Evolutionary conservation across 2,113 vertebrate genomes (phyloP), one percentile per base, ranked within the genome.

Genomic region (Gobiocypris rarus): DNA sequence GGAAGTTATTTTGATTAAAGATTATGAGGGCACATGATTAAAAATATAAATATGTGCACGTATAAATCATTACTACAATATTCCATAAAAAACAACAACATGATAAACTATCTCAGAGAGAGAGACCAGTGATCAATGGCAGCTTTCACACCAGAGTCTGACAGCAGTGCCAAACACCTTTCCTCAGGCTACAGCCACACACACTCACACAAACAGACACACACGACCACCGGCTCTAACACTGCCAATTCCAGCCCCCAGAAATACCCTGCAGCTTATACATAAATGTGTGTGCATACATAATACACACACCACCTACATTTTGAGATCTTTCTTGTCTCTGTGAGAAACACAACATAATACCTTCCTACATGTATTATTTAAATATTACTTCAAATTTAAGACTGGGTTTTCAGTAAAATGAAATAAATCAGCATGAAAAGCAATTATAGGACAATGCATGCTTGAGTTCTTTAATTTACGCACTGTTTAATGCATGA

Each of bases 91-190:
- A 54, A 48, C 3, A 13, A 17, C 5, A 54, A 28, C 24, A 63
- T 70, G 50, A 75, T 79, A 81, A 84, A 81, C 82, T 50, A 38
- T 59, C 84, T 82, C 34, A 75, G 63, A 58, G 34, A 73, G 14
- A 31, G 3, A 31, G 3, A 54, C 38, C 28, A 28, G 43, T 17
- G 67, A 87, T 85, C 58, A 70, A 83, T 85, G 34, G 26, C 19
- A 8, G 56, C 54, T 54, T 58, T 82, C 74, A 59, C 26, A 69
- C 28, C 54, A 56, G 45, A 41, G n/a, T 56, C 41, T 76, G 83
- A 81, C 74, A 59, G 75, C 58, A 69, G 11, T 48, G 56, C 56
- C 69, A 78, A 78, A 56, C 73, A 87, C 52, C 45, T 56, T 19
- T 69, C 28, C 52, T 71, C 70, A 70, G 28, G 52, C 73, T 63